Percentiles rank a stretch among this genome's conserved stretches.
Evolutionary conservation across 2,113 vertebrate species (phyloP).

Genomic region (Sturnira hondurensis): DNA sequence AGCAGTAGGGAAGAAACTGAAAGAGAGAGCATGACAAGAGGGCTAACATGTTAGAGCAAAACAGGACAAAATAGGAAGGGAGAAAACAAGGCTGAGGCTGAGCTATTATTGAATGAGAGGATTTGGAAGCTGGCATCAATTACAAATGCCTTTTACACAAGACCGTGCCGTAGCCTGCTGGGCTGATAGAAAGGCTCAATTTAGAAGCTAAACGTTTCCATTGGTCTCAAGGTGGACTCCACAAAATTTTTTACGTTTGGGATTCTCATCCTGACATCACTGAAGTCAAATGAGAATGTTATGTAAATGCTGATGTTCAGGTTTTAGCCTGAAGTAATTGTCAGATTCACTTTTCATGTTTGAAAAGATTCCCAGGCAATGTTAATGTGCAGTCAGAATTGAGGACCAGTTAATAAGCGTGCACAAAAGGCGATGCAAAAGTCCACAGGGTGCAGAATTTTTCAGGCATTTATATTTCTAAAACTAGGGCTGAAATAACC

Average conservation of each 20-base stretch:
- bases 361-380: neutral
- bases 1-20: neutral
- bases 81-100: slow-evolving; percentile 16
- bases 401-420: neutral
- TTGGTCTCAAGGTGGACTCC: neutral
- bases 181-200: neutral
- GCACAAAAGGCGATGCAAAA: neutral
- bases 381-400: neutral
- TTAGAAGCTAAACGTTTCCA: neutral
- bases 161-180: neutral
- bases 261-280: neutral
- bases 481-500: neutral
- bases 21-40: neutral
- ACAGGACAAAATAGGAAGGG: neutral
- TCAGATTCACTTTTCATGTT: neutral
- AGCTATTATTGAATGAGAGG: slow-evolving; percentile 28
- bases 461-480: neutral
- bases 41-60: neutral
- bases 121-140: slow-evolving; percentile 28
- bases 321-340: neutral
- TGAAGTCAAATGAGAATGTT: neutral
- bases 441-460: neutral
- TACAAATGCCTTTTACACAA: slow-evolving; percentile 8
- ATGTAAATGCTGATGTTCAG: neutral
- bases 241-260: neutral